Base-by-base conservation (phyloP, 2,888 invertebrate species). In the Drosophila quinaria region DNA sequence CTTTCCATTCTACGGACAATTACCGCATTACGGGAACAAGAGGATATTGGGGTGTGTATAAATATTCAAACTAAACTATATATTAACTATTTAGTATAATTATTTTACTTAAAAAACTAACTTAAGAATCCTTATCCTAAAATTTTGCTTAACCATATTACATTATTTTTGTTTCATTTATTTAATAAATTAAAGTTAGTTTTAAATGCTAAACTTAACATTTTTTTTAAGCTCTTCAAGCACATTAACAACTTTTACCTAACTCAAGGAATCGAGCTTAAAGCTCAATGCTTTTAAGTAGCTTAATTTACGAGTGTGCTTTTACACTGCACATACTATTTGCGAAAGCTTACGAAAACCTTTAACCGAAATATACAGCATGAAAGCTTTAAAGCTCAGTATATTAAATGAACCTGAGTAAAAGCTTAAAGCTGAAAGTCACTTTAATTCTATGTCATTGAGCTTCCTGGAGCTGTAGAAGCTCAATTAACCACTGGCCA, bases 1-100 rank as follows among this genome's bases (percentile, higher is more conserved):
- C 25, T 74, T 10, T 64, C 69, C 11, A 80, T 89, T 25, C 51
- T 89, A 4, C 56, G 52, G 1, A 80, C 68, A 11, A 67, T 85
- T 11, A 70, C 63, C 11, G 6, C 62, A 0, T 47, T 89, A 0
- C 60, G 82, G 4, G 22, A 60, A 3, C 39, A 47, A 5, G 69
- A 71, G 5, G 70, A 82, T 19, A 50, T 62, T 0, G 10, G 3
- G 58, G 84, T 81, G 19, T 49, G 68, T 62, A 46, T 62, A 46
- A n/a, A n/a, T n/a, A n/a, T 4, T 22, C 4, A 22, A 22, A 22
- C 4, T 22, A 22, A 22, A 22, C 22, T 22, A 22, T 22, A 2
- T 29, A 29, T 29, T 29, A 25, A 5, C 22, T 29, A 29, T 29
- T 29, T 29, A 6, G 29, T 5, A 25, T 25, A 3, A 25, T 25